Conservation (phyloP, 2,113 vertebrate species). For the Chionodraco myersi region DNA sequence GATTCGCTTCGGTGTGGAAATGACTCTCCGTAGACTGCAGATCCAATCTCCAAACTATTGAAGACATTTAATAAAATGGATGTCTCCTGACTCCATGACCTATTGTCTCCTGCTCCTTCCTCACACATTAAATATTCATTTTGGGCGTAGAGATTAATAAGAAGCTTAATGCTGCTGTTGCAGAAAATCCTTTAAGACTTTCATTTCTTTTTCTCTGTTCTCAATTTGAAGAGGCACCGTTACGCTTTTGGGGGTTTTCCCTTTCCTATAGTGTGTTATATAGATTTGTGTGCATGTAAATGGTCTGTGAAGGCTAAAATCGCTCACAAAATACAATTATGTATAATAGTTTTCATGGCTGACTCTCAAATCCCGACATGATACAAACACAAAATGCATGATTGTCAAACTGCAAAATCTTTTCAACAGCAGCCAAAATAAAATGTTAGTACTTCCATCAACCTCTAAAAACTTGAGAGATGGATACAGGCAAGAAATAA, state of each 20-base stretch:
- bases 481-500: slow-evolving; percentile 21
- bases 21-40: slow-evolving; percentile 27
- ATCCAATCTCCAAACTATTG: slow-evolving; percentile 46
- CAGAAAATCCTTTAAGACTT: slow-evolving; percentile 43
- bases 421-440: background rate
- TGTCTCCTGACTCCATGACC: slow-evolving; percentile 53
- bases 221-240: slow-evolving; percentile 3
- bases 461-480: slow-evolving; percentile 31
- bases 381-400: background rate
- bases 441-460: slow-evolving; percentile 4
- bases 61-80: slow-evolving; percentile 53
- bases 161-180: slow-evolving; percentile 47
- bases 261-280: too few relatives aligned
- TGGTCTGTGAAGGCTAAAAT: too few relatives aligned
- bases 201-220: slow-evolving; percentile 42
- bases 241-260: too few relatives aligned
- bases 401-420: slow-evolving; percentile 13
- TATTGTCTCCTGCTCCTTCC: slow-evolving; percentile 52
- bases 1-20: slow-evolving; percentile 34
- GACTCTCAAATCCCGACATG: slow-evolving; percentile 20
- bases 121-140: slow-evolving; percentile 57
- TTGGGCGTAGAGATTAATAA: slow-evolving; percentile 40
- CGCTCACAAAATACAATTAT: too few relatives aligned
- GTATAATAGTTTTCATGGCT: background rate
- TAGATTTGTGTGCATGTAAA: too few relatives aligned